A percentile compares a stretch with the other conserved stretches of the same genome.
phyloP scores from a whole-genome alignment of 2,888 invertebrate genomes.

The Ptilodon capucinus region DNA sequence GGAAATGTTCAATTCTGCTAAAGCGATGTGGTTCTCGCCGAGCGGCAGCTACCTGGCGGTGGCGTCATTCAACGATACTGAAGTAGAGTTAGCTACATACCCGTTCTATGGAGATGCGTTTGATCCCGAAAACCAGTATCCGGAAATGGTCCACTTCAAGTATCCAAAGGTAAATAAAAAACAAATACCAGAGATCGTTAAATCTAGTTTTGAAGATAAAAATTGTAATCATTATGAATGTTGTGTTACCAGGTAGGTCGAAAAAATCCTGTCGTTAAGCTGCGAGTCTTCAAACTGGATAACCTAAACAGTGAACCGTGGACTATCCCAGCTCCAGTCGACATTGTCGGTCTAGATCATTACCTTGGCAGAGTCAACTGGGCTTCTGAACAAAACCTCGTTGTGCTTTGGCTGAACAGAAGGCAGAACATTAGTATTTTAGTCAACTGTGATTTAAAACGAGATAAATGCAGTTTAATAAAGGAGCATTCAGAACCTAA shows the following conservation, averaged over 20 bases:
- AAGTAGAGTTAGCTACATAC: slow-evolving; percentile 85
- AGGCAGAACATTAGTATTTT: slow-evolving; percentile 88
- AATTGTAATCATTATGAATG: neutral
- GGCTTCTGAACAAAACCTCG: slow-evolving; percentile 85
- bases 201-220: neutral
- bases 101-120: slow-evolving; percentile 86
- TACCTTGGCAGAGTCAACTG: slow-evolving; percentile 88
- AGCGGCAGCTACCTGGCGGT: slow-evolving; percentile 86
- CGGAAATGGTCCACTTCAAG: slow-evolving; percentile 84
- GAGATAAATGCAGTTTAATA: slow-evolving; percentile 65
- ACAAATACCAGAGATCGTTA: too few relatives aligned
- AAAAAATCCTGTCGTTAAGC: slow-evolving; percentile 86
- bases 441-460: slow-evolving; percentile 79
- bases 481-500: slow-evolving; percentile 77
- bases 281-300: slow-evolving; percentile 83
- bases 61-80: slow-evolving; percentile 87
- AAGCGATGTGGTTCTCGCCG: slow-evolving; percentile 91
- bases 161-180: slow-evolving; percentile 87
- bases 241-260: slow-evolving; percentile 84
- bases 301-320: slow-evolving; percentile 53
- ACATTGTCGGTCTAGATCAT: slow-evolving; percentile 83
- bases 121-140: slow-evolving; percentile 84
- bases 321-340: slow-evolving; percentile 77
- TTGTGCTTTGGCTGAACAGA: slow-evolving; percentile 92
- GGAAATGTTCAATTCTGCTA: slow-evolving; percentile 87